Evolutionary conservation across 2,888 invertebrate species (phyloP), one percentile per base, ranked within the genome.

Genomic region (Epistrophe eligans): DNA sequence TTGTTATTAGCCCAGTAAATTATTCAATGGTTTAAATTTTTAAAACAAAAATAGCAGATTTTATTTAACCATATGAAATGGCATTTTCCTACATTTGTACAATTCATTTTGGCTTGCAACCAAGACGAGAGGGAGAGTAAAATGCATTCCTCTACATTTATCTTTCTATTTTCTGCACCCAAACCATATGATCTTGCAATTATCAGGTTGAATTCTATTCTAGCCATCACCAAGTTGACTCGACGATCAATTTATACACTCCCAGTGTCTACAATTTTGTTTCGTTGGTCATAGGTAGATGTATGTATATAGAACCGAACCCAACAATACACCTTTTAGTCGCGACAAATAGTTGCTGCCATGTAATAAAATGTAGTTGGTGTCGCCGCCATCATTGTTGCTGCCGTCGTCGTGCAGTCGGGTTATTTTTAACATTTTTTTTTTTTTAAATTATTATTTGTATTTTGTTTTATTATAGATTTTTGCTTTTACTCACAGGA

Each of bases 311-410:
- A 55, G 40, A 79, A 81, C 19, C 24, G 35, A 58, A 17, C 58
- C 32, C 58, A 77, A 81, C 72, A 84, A 77, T 77, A 85, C 85
- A 85, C 85, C 81, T 85, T 77, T 77, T 4, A 79, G 87, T 87
- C 79, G 87, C 87, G 87, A 87, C 87, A 83, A 87, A 76, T 83
- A 83, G 87, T 83, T 87, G 67, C 60, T 82, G 79, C 55, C 76
- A 83, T 83, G 79, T 79, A 79, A 87, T 87, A 71, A 48, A 38
- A 72, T 67, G 50, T 40, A 48, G 82, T 64, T 50, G 50, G 67
- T 76, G 84, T 71, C 77, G 84, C 72, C 80, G 79, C 52, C 35
- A 73, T 71, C 19, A 55, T 70, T 55, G 79, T 64, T 55, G 79
- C 19, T 40, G 62, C 13, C 24, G 24, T 43, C 24, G 24, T 43